A percentile compares a stretch with the other conserved stretches of the same genome.
Conservation (phyloP, 2,113 vertebrate genomes). For the Alosa alosa region DNA sequence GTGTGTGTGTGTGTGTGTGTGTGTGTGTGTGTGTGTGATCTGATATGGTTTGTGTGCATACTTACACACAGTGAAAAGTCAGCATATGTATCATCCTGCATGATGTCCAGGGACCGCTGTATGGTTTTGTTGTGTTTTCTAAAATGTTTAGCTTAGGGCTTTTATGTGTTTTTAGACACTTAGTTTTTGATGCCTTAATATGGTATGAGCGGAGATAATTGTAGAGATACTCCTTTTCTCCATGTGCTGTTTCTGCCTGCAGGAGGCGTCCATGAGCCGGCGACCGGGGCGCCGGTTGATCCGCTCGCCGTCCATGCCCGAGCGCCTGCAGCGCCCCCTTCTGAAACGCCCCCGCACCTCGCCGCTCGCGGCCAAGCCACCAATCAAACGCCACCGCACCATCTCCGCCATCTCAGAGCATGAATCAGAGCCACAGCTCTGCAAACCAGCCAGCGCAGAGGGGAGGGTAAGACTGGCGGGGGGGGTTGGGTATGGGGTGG, state of each 20-base stretch:
- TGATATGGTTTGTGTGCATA: neutral
- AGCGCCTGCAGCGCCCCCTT: conserved; percentile 52
- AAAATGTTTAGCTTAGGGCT: neutral
- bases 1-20: neutral
- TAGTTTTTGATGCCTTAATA: neutral
- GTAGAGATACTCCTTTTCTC: neutral
- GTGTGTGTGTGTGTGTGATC: neutral
- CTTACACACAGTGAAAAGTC: neutral
- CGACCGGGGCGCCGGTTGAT: conserved; percentile 44
- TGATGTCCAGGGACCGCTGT: neutral
- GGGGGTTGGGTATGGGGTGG: too few relatives aligned
- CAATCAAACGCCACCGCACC: conserved; percentile 38
- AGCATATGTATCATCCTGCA: neutral
- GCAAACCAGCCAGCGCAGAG: neutral
- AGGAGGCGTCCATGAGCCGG: conserved; percentile 30
- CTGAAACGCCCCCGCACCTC: conserved; percentile 44
- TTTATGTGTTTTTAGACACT: neutral
- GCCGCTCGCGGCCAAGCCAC: conserved; percentile 17
- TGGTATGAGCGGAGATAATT: neutral
- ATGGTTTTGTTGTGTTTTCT: neutral
- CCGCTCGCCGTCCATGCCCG: conserved; percentile 64
- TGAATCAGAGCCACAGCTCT: neutral
- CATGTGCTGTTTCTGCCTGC: neutral
- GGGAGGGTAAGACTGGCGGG: conserved; percentile 7
- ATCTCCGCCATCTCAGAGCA: conserved; percentile 21